Percentiles rank a stretch among this genome's conserved stretches.
These are phyloP conservation scores for Cosmopolites sordidus DNA, from an alignment of 2,888 invertebrate species.

Conservation along the genomic window DNA sequence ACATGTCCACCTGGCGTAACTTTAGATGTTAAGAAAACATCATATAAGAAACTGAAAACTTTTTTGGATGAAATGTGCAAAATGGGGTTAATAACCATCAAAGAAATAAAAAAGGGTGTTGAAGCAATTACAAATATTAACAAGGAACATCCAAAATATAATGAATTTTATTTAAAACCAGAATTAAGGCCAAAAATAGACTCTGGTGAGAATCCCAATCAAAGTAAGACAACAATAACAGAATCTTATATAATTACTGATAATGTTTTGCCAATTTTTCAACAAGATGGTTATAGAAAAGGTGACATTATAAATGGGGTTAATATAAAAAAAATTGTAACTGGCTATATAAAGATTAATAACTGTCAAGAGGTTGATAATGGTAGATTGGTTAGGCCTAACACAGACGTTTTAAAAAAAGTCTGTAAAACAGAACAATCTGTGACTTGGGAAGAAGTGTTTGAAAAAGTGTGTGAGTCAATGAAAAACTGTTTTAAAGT, in stretches of 20 bases:
- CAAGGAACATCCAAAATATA: constrained; percentile 55
- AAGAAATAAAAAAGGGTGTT: constrained; percentile 73
- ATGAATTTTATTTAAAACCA: constrained; percentile 49
- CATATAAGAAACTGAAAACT: constrained; percentile 81
- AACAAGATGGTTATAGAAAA: constrained; percentile 52
- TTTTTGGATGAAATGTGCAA: constrained; percentile 72
- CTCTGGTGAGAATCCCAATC: constrained; percentile 30
- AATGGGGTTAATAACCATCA: constrained; percentile 56
- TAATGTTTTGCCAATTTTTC: constrained; percentile 60
- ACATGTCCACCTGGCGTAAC: constrained; percentile 63
- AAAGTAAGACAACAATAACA: constrained; percentile 46
- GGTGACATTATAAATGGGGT: constrained; percentile 44
- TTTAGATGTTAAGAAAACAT: constrained; percentile 84
- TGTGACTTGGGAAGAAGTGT: constrained; percentile 69
- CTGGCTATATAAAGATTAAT: constrained; percentile 66
- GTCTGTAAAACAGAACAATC: constrained; percentile 47
- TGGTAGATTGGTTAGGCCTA: constrained; percentile 53
- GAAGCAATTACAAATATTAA: constrained; percentile 69
- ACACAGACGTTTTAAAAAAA: constrained; percentile 47
- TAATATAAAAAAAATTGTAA: constrained; percentile 64
- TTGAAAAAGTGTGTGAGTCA: constrained; percentile 58
- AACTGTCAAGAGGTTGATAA: constrained; percentile 51
- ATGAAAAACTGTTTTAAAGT: constrained; percentile 72
- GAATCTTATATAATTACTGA: constrained; percentile 69
- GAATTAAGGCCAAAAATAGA: constrained; percentile 38